phyloP scores from a whole-genome alignment of 2,113 vertebrate species.

The Cyrtonyx montezumae region DNA sequence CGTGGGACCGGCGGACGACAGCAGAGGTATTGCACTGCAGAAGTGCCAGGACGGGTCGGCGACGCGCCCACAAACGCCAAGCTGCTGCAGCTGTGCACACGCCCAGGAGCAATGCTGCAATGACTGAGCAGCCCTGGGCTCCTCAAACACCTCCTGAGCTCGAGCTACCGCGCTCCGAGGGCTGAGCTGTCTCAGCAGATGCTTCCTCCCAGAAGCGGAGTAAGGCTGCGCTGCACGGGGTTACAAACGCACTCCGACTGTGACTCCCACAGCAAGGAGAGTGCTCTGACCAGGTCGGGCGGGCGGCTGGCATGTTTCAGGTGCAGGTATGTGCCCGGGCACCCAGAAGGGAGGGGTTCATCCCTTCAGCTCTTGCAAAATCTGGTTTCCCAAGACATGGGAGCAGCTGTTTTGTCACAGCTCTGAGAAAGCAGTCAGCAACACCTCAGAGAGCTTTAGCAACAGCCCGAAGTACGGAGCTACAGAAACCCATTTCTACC shows the following conservation, averaged over 20 bases:
- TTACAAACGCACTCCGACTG: background rate
- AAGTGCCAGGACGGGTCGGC: constrained; percentile 32
- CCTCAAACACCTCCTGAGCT: background rate
- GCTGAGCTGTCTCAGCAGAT: background rate
- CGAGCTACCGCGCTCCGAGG: background rate
- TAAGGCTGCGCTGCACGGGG: background rate
- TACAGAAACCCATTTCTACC: background rate
- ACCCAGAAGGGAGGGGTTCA: background rate
- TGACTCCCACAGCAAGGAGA: background rate
- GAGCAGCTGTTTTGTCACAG: background rate
- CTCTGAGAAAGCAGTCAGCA: background rate
- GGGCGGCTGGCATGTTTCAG: background rate
- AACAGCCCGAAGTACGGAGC: background rate
- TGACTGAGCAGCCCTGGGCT: background rate
- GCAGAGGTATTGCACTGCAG: constrained; percentile 23
- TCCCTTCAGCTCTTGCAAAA: constrained; percentile 32
- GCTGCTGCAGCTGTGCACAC: background rate
- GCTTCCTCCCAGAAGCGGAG: background rate
- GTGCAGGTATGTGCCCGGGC: background rate
- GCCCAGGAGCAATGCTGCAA: background rate
- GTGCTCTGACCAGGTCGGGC: background rate
- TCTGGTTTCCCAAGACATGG: background rate
- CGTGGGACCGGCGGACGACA: constrained; percentile 10
- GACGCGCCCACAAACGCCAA: constrained; percentile 63
- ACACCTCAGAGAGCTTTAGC: background rate